Base-by-base conservation (phyloP, 2,797 vertebrate species). In the Arnoldichthys spilopterus region DNA sequence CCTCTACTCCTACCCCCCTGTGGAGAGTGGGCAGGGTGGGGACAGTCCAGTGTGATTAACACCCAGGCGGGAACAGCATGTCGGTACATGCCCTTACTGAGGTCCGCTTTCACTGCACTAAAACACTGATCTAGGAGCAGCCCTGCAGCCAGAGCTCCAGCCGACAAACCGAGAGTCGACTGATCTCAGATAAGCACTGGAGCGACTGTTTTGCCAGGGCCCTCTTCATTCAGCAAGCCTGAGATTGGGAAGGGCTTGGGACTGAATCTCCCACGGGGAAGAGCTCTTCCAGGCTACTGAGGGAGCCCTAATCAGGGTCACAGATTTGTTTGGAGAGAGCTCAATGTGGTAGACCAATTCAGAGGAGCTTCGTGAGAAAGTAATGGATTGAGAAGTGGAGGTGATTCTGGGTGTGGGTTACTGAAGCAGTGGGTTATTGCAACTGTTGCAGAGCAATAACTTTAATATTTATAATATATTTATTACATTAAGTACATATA, bases 311-410 rank as follows among this genome's bases (percentile, higher is more conserved):
- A 83, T 83, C 74, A 76, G 76, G 78, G 64, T 79, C 70, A 78
- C 80, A 74, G 85, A 87, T 88, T 90, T 91, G 89, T 85, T 88
- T 81, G 82, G 85, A 88, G 85, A 90, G 83, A 85, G 78, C 86
- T 87, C 88, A 91, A 90, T 89, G 73, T 91, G 88, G 86, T 89
- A 88, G 87, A 91, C 84, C 83, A 85, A 84, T 91, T 86, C 70
- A 79, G 66, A 37, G 11, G 18, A 8, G 18, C 3, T 61, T 79
- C 87, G 72, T 86, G 88, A 86, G 87, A 91, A 90, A 85, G 74
- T 71, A 63, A 58, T 69, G 54, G 40, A 66, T 6, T 30, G 64
- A 20, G 49, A 20, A 34, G 37, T 34, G 43, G 49, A 74, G 8
- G 61, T 77, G 22, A 64, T 71, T 75, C 1, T 15, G 4, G 67